These are phyloP conservation scores for Pantherophis alleghaniensis DNA, from an alignment of 2,797 vertebrate species.

Conservation along the genomic window DNA sequence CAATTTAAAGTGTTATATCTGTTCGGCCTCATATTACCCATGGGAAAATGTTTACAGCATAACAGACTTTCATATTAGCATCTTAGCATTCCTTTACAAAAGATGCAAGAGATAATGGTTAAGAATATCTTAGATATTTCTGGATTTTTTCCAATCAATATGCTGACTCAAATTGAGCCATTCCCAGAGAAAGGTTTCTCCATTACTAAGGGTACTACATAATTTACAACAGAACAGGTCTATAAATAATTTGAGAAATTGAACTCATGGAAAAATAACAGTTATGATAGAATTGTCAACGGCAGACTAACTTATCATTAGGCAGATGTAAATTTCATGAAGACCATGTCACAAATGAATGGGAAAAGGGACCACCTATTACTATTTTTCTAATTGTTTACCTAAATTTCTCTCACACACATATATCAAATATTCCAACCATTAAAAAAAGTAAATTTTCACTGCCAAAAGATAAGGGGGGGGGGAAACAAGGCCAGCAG, in stretches of 20 bases:
- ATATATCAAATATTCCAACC: background rate
- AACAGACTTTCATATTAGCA: background rate
- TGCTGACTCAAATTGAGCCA: background rate
- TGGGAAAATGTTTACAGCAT: background rate
- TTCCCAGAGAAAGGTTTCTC: background rate
- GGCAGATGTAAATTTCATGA: background rate
- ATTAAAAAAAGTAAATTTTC: background rate
- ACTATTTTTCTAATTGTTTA: background rate
- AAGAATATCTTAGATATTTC: background rate
- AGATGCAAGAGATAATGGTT: background rate
- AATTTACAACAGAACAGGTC: background rate
- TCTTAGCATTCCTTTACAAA: background rate
- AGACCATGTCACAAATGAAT: background rate
- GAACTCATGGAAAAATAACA: background rate
- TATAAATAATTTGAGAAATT: background rate
- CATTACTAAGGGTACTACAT: background rate
- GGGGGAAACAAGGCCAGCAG: background rate
- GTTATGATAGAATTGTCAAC: background rate
- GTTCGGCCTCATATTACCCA: background rate
- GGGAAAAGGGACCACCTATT: background rate
- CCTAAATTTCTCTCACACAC: too few relatives aligned
- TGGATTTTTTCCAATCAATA: background rate
- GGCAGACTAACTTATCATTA: background rate
- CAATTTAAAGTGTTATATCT: background rate
- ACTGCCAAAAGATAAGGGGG: background rate